These are phyloP conservation scores for Philaethria dido DNA, from an alignment of 2,888 invertebrate genomes.

Conservation along the genomic window DNA sequence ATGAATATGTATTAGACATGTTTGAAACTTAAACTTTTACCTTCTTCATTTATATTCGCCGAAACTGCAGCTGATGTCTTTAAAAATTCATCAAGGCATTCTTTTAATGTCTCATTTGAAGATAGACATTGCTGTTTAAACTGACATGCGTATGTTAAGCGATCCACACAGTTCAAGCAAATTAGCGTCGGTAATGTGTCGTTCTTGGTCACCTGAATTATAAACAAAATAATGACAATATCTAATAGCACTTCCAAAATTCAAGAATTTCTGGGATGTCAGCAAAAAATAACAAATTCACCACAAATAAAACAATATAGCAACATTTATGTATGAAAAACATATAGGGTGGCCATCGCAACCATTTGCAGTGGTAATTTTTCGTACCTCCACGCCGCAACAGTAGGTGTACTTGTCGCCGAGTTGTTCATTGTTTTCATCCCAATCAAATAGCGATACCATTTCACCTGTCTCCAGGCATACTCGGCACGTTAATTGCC, in stretches of 20 bases:
- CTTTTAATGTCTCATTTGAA: conserved; percentile 77
- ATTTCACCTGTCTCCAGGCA: conserved; percentile 79
- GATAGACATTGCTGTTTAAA: conserved; percentile 79
- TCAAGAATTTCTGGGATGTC: conserved; percentile 69
- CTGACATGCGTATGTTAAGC: conserved; percentile 75
- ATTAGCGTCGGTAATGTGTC: conserved; percentile 79
- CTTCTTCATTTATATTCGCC: conserved; percentile 57
- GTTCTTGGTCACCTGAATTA: conserved; percentile 72
- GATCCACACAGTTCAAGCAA: conserved; percentile 78
- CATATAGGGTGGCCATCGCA: conserved; percentile 83
- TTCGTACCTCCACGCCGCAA: conserved; percentile 79
- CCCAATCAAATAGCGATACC: conserved; percentile 82
- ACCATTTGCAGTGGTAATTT: conserved; percentile 80
- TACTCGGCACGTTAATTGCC: conserved; percentile 81
- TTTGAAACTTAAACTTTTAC: conserved; percentile 49
- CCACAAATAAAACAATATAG: conserved; percentile 72
- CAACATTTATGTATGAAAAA: conserved; percentile 80
- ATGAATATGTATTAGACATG: neutral
- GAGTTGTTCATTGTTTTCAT: conserved; percentile 82
- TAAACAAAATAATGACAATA: conserved; percentile 36
- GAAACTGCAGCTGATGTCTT: conserved; percentile 69
- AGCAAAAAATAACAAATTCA: conserved; percentile 70
- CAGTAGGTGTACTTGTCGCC: conserved; percentile 78
- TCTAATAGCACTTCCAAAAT: conserved; percentile 44
- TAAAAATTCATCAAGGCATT: conserved; percentile 77